Evolutionary conservation across 2,888 invertebrate genomes (phyloP).

Genomic region (Crematogaster levior): DNA sequence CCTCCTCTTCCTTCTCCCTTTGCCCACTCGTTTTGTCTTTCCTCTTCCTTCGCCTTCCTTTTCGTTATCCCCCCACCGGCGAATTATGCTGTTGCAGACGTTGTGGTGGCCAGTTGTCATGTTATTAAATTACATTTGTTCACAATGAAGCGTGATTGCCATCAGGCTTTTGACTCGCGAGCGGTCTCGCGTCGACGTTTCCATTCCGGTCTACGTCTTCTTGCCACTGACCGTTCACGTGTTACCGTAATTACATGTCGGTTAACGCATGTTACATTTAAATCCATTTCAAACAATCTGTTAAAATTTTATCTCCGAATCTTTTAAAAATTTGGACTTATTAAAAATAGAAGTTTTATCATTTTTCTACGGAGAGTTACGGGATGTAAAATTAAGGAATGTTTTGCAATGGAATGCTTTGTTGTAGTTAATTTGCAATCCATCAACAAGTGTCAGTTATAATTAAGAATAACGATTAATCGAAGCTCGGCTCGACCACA

Average conservation of each 20-base stretch:
- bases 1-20: conserved; percentile 26
- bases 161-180: conserved; percentile 65
- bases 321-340: background rate
- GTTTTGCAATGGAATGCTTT: background rate
- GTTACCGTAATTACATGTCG: conserved; percentile 28
- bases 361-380: background rate
- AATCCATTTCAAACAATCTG: background rate
- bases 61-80: conserved; percentile 52
- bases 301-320: background rate
- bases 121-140: conserved; percentile 80
- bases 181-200: conserved; percentile 46
- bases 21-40: conserved; percentile 41
- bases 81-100: conserved; percentile 76
- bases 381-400: background rate
- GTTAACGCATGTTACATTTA: background rate
- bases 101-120: conserved; percentile 72
- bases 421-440: background rate
- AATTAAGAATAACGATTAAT: background rate
- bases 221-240: conserved; percentile 51
- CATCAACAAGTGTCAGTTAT: background rate
- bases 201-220: conserved; percentile 36
- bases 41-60: conserved; percentile 30
- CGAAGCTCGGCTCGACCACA: background rate
- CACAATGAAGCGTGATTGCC: conserved; percentile 76
- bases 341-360: background rate